These are phyloP conservation scores for Circaetus gallicus DNA, from an alignment of 2,113 vertebrate species.

Conservation along the genomic window DNA sequence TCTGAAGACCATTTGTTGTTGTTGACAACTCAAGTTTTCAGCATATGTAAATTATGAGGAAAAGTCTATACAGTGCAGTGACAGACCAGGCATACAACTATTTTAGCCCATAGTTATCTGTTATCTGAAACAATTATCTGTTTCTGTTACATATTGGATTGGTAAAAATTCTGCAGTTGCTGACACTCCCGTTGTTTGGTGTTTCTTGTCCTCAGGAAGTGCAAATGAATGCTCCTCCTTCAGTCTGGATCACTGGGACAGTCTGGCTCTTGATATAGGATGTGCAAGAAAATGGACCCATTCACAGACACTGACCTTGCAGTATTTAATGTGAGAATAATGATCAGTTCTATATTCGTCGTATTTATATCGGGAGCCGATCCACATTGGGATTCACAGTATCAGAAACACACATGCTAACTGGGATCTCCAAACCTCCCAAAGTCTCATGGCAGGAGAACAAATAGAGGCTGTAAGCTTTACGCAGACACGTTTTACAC, in stretches of 20 bases:
- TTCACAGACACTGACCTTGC: neutral
- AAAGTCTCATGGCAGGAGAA: neutral
- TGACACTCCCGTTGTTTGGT: neutral
- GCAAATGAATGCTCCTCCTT: neutral
- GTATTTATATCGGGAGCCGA: neutral
- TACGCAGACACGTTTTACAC: neutral
- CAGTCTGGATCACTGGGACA: neutral
- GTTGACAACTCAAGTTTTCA: neutral
- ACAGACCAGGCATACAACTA: neutral
- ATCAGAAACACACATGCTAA: neutral
- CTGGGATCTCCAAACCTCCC: fast-evolving
- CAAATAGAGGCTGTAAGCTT: neutral
- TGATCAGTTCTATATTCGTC: neutral
- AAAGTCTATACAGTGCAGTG: neutral
- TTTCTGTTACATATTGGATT: neutral
- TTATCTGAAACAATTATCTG: neutral
- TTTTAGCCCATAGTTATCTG: neutral
- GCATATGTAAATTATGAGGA: neutral
- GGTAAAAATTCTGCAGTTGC: neutral
- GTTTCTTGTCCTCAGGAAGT: neutral
- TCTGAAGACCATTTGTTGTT: neutral
- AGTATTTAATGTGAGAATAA: neutral
- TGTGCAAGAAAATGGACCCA: neutral
- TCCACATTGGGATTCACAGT: neutral
- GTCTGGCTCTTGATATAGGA: neutral